phyloP scores from a whole-genome alignment of 2,888 invertebrate species.

The Suillia variegata region DNA sequence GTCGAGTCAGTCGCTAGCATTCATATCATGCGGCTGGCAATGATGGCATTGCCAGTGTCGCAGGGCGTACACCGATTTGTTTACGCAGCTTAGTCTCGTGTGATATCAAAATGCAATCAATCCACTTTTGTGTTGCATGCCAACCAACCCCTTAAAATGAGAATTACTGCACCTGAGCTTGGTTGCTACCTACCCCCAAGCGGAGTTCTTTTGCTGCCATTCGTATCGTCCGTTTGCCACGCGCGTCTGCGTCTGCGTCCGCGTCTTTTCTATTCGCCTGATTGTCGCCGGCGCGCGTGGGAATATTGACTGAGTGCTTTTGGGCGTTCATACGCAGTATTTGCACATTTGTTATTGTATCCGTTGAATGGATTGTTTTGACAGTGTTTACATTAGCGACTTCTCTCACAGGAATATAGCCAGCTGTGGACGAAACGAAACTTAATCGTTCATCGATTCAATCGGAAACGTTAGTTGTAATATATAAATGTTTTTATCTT shows the following conservation, averaged over 20 bases:
- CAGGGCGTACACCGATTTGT: background rate
- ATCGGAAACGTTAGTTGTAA: background rate
- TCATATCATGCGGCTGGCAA: background rate
- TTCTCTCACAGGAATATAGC: conserved; percentile 27
- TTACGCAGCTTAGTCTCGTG: conserved; percentile 1
- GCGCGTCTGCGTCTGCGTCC: background rate
- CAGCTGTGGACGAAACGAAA: conserved; percentile 27
- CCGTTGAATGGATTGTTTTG: conserved; percentile 22
- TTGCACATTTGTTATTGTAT: conserved; percentile 6
- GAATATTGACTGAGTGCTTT: conserved; percentile 17
- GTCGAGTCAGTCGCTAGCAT: background rate
- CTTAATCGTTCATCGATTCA: background rate
- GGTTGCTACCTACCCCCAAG: background rate
- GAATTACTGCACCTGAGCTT: conserved; percentile 5
- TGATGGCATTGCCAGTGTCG: background rate
- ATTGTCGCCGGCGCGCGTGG: conserved; percentile 31
- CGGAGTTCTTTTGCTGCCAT: background rate
- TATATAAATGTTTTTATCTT: background rate
- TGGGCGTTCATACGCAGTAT: background rate
- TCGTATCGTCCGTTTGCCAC: background rate
- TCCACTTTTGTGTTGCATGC: background rate
- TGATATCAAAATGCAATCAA: conserved; percentile 14
- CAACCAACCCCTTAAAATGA: background rate
- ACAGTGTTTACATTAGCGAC: conserved; percentile 13
- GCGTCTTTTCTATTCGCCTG: background rate